Evolutionary conservation across 1,140 invertebrate genomes (phyloP), one percentile per base, ranked within the genome.

Genomic region (Coptotermes formosanus): DNA sequence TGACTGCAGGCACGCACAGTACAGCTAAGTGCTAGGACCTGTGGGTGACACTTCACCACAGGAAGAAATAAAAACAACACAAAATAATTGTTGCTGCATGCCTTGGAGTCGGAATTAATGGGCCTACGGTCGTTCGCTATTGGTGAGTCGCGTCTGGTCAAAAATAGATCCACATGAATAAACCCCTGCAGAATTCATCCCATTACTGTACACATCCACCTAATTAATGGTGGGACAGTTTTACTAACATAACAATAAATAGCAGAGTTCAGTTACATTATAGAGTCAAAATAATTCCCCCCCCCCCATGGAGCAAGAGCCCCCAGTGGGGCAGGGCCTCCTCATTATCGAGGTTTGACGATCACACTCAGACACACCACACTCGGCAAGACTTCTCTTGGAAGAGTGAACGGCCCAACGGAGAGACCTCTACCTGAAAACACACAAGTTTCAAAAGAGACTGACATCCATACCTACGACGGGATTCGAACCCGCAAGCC

Each of bases 61-160:
- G 64, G 7, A 64, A 75, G 64, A 75, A 75, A 75, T 75, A 75
- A 75, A 55, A 75, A 75, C 64, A 75, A 30, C 64, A 75, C 8
- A 30, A 75, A 75, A 75, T 75, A 75, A 75, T 75, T 75, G 64
- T 75, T 75, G n/a, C 64, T 75, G 64, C 64, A 75, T 75, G 64
- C 64, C 64, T 30, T 8, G 25, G 64, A 75, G 64, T 75, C 64
- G 64, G 64, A 30, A 75, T 75, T 75, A 75, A 75, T 75, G 64
- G 64, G 64, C 64, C 64, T 30, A 75, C 64, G 9, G n/a, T 30
- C 64, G 64, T 75, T 25, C 9, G 25, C 9, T 30, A 75, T 75
- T 75, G 64, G 64, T 30, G 64, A 75, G 64, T 75, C 64, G 64
- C 14, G 64, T 75, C 64, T 6, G 30, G 14, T 75, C 64, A 75